A percentile compares a stretch with the other conserved stretches of the same genome.
These are phyloP conservation scores for Malacoraja senta DNA, from an alignment of 2,797 vertebrate species.

Conservation along the genomic window DNA sequence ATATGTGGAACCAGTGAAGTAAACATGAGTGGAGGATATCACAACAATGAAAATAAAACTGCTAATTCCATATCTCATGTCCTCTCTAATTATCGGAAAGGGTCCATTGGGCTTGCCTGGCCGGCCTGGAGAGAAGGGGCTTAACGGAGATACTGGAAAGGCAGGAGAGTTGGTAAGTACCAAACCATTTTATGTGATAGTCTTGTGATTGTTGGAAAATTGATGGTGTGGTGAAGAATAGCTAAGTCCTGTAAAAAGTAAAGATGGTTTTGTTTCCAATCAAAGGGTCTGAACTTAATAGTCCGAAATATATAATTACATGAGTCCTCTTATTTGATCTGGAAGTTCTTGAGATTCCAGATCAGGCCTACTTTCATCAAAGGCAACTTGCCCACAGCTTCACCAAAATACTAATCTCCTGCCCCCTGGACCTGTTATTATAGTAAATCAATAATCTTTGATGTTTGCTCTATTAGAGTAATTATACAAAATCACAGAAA, in stretches of 20 bases:
- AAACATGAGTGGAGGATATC: not conserved
- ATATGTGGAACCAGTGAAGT: not conserved
- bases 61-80: not conserved
- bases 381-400: not conserved
- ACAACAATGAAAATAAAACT: not conserved
- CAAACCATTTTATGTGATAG: not conserved
- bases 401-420: not conserved
- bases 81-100: slow-evolving; percentile 48
- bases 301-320: not conserved
- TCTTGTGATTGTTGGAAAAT: not conserved
- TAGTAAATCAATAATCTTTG: not conserved
- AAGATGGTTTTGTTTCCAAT: not conserved
- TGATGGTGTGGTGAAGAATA: not conserved
- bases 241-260: not conserved
- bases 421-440: not conserved
- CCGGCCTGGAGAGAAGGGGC: slow-evolving; percentile 63
- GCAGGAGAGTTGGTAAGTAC: slow-evolving; percentile 9
- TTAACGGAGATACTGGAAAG: slow-evolving; percentile 64
- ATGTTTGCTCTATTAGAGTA: not conserved
- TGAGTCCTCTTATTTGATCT: not conserved
- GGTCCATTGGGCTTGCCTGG: slow-evolving; percentile 73
- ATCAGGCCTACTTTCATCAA: not conserved
- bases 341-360: not conserved
- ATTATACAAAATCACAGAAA: too few species aligned
- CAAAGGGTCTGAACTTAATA: not conserved